Base-by-base conservation (phyloP, 1,140 invertebrate species). In the Camponotus pennsylvanicus region DNA sequence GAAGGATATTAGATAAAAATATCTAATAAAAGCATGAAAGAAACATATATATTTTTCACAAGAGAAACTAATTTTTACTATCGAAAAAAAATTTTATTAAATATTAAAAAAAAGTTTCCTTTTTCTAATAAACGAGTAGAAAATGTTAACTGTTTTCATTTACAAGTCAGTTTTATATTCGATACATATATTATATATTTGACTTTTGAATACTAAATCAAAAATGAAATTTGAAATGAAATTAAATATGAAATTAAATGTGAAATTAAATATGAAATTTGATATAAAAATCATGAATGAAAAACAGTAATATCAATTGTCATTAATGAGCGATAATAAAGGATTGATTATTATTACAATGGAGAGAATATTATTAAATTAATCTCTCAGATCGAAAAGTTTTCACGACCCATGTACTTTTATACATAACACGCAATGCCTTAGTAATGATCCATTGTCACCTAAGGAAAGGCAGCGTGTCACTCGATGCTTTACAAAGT, bases 401-500 rank as follows among this genome's bases (percentile, higher is more conserved):
- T 80, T 37, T 40, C n/a, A 32, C 45, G 13, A 70, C 32, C 15
- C 2, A 15, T 57, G 21, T 40, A 57, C 55, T 75, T 73, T 83
- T 75, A 83, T 75, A 55, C 32, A 27, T 27, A 49, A 15, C 73
- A 61, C 3, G 63, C 42, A 59, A 57, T 70, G 21, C 37, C 27
- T 59, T 69, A 18, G 64, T 82, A 83, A 71, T 27, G 69, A 83
- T 83, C 40, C 34, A 75, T 83, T 32, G 69, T 83, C 69, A 83
- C 79, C 69, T 37, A 73, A 59, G 52, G 40, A 71, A 71, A 69
- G 63, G 15, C 63, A 52, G 66, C 78, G n/a, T 75, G 79, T 83
- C 69, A 75, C 69, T 42, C 55, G 79, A 75, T 75, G 69, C 55
- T 89, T 88, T 90, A 90, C 84, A 91, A 93, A 92, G 76, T 76